phyloP scores from a whole-genome alignment of 2,113 vertebrate genomes.

The Sinocyclocheilus anshuiensis region DNA sequence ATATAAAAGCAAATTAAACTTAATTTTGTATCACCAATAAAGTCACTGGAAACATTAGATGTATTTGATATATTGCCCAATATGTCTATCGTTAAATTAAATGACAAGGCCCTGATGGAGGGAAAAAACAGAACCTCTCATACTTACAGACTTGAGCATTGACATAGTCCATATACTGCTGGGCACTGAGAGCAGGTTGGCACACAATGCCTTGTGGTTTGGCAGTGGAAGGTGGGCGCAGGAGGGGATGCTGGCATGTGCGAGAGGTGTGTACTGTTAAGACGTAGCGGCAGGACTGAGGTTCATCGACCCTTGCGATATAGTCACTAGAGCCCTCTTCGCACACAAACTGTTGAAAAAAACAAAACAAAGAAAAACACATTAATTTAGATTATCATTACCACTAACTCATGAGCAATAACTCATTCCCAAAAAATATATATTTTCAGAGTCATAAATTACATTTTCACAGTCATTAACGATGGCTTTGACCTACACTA shows the following conservation, averaged over 20 bases:
- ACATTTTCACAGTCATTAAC: too few relatives aligned
- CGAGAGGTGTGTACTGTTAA: conserved; percentile 88
- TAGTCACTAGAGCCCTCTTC: conserved; percentile 89
- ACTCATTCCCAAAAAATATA: too few relatives aligned
- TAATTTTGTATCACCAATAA: not conserved
- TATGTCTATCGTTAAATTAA: too few relatives aligned
- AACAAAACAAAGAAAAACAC: not conserved
- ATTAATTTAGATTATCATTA: not conserved
- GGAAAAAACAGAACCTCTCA: not conserved
- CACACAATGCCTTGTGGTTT: conserved; percentile 88
- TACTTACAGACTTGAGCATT: conserved; percentile 91
- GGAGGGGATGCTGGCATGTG: conserved; percentile 88
- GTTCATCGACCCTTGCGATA: conserved; percentile 89
- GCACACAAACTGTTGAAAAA: conserved; percentile 83
- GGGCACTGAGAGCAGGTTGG: conserved; percentile 87
- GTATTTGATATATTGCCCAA: too few relatives aligned
- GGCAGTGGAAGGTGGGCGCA: conserved; percentile 80
- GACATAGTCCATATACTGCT: conserved; percentile 90
- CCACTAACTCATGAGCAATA: too few relatives aligned
- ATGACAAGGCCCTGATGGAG: not conserved
- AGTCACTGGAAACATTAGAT: too few relatives aligned
- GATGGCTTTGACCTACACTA: too few relatives aligned
- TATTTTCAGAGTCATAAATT: too few relatives aligned
- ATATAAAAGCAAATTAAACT: not conserved
- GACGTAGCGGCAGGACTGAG: conserved; percentile 91